A percentile compares a stretch with the other conserved stretches of the same genome.
These are phyloP conservation scores for Cerastis rubricosa DNA, from an alignment of 2,888 invertebrate species.

Conservation along the genomic window DNA sequence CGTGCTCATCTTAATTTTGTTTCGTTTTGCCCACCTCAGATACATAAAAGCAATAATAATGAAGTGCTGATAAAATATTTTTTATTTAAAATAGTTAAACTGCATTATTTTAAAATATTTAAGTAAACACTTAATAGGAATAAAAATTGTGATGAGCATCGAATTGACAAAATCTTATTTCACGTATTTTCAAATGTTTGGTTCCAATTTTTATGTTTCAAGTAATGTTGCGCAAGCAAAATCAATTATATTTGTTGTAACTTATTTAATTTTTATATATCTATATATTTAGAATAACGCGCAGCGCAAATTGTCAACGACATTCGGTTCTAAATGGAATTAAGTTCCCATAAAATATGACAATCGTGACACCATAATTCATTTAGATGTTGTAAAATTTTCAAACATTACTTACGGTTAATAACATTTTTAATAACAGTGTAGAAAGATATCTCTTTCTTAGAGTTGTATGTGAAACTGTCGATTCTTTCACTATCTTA, in stretches of 20 bases:
- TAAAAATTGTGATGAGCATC: slow-evolving; percentile 86
- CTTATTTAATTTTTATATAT: slow-evolving; percentile 68
- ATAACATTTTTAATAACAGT: slow-evolving; percentile 79
- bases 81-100: slow-evolving; percentile 64
- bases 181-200: slow-evolving; percentile 90
- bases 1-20: slow-evolving; percentile 86
- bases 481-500: slow-evolving; percentile 83
- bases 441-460: slow-evolving; percentile 81
- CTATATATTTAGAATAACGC: slow-evolving; percentile 69
- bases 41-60: slow-evolving; percentile 70
- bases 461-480: slow-evolving; percentile 83
- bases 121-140: slow-evolving; percentile 64
- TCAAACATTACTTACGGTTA: slow-evolving; percentile 81
- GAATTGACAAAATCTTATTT: slow-evolving; percentile 83
- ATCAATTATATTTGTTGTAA: slow-evolving; percentile 69
- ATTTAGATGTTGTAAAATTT: slow-evolving; percentile 82
- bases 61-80: slow-evolving; percentile 68
- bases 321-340: slow-evolving; percentile 87
- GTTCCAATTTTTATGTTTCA: slow-evolving; percentile 67
- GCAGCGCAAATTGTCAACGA: slow-evolving; percentile 75
- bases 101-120: slow-evolving; percentile 64
- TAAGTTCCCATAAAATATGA: slow-evolving; percentile 87
- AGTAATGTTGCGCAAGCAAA: slow-evolving; percentile 69
- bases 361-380: slow-evolving; percentile 75
- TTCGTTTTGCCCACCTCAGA: slow-evolving; percentile 65